phyloP scores from a whole-genome alignment of 2,888 invertebrate species.

The Pristionchus maxplancki region DNA sequence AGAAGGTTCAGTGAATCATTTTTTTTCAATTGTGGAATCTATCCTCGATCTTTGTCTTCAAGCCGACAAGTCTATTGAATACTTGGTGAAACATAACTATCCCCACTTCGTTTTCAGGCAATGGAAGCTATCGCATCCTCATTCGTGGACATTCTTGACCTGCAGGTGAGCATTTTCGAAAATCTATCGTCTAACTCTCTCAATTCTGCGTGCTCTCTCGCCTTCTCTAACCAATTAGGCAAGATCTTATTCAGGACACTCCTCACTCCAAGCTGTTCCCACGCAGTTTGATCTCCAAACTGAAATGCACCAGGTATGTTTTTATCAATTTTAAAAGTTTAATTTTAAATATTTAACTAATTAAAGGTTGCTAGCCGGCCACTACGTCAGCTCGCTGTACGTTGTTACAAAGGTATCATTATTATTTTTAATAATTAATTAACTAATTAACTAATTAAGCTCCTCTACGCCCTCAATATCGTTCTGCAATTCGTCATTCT shows the following conservation, averaged over 20 bases:
- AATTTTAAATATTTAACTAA: neutral
- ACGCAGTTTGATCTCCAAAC: constrained; percentile 62
- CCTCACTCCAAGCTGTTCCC: constrained; percentile 53
- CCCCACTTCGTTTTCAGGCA: constrained; percentile 54
- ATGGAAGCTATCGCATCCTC: constrained; percentile 68
- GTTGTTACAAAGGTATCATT: constrained; percentile 65
- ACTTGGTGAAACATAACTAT: neutral
- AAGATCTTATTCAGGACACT: constrained; percentile 15
- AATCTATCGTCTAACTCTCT: neutral
- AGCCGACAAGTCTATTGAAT: neutral
- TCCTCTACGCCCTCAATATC: constrained; percentile 73
- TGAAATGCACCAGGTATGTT: constrained; percentile 68
- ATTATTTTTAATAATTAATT: neutral
- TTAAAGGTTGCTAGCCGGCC: constrained; percentile 71
- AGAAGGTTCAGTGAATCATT: constrained; percentile 57
- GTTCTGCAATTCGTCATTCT: constrained; percentile 73
- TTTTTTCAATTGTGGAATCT: neutral
- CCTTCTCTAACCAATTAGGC: neutral
- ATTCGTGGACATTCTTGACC: constrained; percentile 74
- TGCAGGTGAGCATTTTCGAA: constrained; percentile 57
- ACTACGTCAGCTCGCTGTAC: constrained; percentile 71
- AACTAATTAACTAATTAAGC: neutral
- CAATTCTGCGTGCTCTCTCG: neutral
- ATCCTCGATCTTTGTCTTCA: neutral
- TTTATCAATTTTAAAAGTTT: too few species aligned